Percentiles rank a stretch among this genome's conserved stretches.
Evolutionary conservation across 1,140 invertebrate genomes (phyloP).

Genomic region (Halotydeus destructor): DNA sequence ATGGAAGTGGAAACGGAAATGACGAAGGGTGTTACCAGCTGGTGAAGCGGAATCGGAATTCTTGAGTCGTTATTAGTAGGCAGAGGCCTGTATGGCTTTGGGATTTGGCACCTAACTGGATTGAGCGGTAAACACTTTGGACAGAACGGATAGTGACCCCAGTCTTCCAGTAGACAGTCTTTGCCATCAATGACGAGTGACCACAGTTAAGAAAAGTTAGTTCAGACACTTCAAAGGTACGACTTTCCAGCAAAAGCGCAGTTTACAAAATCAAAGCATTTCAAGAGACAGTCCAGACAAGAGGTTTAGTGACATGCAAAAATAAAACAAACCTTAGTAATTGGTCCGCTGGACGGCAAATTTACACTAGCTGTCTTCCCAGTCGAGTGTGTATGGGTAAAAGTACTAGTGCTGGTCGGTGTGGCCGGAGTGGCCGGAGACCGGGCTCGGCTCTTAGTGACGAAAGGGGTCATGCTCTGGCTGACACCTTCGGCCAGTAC

Average conservation of each 20-base stretch:
- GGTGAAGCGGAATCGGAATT: constrained; percentile 15
- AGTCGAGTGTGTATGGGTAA: too few relatives aligned
- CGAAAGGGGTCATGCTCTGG: constrained; percentile 90
- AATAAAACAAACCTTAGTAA: constrained; percentile 73
- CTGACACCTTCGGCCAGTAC: constrained; percentile 91
- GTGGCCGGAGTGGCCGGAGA: too few relatives aligned
- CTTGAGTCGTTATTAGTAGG: constrained; percentile 14
- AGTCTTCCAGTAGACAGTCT: too few relatives aligned
- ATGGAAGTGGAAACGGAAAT: neutral
- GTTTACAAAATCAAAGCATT: neutral
- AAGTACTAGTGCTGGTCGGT: too few relatives aligned
- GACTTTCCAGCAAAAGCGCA: neutral
- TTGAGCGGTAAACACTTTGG: constrained; percentile 15
- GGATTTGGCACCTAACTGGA: neutral
- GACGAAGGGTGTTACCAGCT: constrained; percentile 2
- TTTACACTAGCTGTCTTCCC: too few relatives aligned
- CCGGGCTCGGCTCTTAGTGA: constrained; percentile 4
- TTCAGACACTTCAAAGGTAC: too few relatives aligned
- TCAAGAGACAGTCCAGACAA: neutral
- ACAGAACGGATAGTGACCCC: too few relatives aligned
- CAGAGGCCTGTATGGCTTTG: constrained; percentile 16
- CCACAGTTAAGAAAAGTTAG: too few relatives aligned
- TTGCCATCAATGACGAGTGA: too few relatives aligned
- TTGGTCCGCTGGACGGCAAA: constrained; percentile 49
- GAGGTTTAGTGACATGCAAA: too few relatives aligned